phyloP scores from a whole-genome alignment of 2,888 invertebrate genomes.

The Diaphora mendica region DNA sequence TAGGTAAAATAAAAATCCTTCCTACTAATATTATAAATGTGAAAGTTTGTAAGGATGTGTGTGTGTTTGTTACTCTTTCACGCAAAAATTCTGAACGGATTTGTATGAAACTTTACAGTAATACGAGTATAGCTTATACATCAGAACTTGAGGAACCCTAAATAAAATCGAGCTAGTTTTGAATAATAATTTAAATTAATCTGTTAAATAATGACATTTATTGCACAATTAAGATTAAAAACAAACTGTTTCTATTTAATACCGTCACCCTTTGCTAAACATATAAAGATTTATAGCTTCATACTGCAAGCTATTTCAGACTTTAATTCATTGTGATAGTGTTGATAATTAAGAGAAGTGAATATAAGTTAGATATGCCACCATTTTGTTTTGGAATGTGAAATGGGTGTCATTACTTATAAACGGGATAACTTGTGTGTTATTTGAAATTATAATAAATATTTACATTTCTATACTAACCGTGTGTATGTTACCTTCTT shows the following conservation, averaged over 20 bases:
- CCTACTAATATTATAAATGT: no score
- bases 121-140: no score
- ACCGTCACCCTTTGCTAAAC: slow-evolving; percentile 22
- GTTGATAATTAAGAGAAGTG: background rate
- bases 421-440: background rate
- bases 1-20: no score
- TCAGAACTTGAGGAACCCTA: background rate
- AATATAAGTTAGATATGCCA: background rate
- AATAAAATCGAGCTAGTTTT: background rate
- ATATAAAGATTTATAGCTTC: slow-evolving; percentile 26
- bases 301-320: background rate
- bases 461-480: background rate
- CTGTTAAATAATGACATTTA: slow-evolving; percentile 29
- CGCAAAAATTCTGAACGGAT: no score
- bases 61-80: no score
- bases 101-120: no score
- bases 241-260: slow-evolving; percentile 25
- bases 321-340: background rate
- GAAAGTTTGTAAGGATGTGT: no score
- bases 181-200: slow-evolving; percentile 11
- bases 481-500: no score
- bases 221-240: slow-evolving; percentile 37
- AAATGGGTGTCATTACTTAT: slow-evolving; percentile 1
- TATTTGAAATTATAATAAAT: background rate
- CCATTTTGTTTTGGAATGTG: slow-evolving; percentile 12